A percentile compares a stretch with the other conserved stretches of the same genome.
Evolutionary conservation across 2,888 invertebrate genomes (phyloP).

Genomic region (Platypus cylindrus): DNA sequence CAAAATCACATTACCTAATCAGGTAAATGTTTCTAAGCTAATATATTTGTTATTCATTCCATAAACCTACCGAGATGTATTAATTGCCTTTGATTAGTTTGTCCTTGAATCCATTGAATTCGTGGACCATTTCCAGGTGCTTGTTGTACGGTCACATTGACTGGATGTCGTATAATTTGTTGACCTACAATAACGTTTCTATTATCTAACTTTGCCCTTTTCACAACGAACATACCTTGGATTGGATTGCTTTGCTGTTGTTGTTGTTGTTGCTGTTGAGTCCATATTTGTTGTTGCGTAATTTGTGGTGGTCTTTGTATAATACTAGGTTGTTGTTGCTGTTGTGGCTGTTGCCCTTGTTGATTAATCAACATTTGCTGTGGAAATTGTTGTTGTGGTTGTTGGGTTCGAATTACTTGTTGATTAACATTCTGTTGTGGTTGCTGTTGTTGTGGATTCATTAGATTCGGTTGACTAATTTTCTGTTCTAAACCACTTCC

Average conservation of each 20-base stretch:
- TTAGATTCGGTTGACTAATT: slow-evolving; percentile 12
- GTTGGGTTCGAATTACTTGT: slow-evolving; percentile 14
- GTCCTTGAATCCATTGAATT: slow-evolving; percentile 27
- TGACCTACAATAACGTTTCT: slow-evolving; percentile 22
- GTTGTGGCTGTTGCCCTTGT: slow-evolving; percentile 23
- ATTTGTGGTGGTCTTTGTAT: slow-evolving; percentile 1
- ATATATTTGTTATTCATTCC: background rate
- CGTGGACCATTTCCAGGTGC: slow-evolving; percentile 23
- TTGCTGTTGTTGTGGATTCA: too few species aligned
- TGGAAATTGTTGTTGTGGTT: slow-evolving; percentile 14
- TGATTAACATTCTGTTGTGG: slow-evolving; percentile 10
- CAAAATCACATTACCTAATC: too few species aligned
- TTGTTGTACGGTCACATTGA: slow-evolving; percentile 38
- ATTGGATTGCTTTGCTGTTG: slow-evolving; percentile 18
- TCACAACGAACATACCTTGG: too few species aligned
- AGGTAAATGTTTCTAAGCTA: too few species aligned
- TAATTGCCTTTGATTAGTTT: slow-evolving; percentile 46
- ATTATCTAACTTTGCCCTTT: too few species aligned
- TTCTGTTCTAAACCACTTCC: slow-evolving; percentile 12
- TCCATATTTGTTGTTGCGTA: background rate
- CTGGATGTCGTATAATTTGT: slow-evolving; percentile 37
- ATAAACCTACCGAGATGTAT: slow-evolving; percentile 47
- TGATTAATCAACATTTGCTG: slow-evolving; percentile 23
- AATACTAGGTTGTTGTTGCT: slow-evolving; percentile 15
- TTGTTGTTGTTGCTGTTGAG: slow-evolving; percentile 17